phyloP scores from a whole-genome alignment of 2,888 invertebrate genomes.

The Cinara cedri region DNA sequence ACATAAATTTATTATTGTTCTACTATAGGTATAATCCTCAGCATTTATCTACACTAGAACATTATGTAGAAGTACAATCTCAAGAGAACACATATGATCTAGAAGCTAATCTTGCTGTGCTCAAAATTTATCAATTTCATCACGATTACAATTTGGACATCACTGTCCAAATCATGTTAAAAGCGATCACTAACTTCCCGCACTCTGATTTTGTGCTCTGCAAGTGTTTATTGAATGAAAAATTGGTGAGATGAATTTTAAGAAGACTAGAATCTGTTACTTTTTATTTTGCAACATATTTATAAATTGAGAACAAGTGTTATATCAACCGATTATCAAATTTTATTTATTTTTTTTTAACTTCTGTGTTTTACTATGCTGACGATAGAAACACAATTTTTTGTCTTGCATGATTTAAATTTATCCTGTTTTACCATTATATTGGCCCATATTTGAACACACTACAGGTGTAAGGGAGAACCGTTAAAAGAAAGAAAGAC shows the following conservation, averaged over 20 bases:
- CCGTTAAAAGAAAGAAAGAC: too few relatives aligned
- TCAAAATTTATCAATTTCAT: constrained; percentile 97
- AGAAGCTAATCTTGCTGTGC: constrained; percentile 94
- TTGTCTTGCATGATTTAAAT: too few relatives aligned
- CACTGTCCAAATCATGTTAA: constrained; percentile 87
- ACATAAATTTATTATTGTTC: constrained; percentile 30
- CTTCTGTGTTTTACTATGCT: too few relatives aligned
- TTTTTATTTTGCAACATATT: too few relatives aligned
- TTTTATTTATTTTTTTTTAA: too few relatives aligned
- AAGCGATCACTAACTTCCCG: constrained; percentile 95
- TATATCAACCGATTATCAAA: too few relatives aligned
- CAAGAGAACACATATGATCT: constrained; percentile 93
- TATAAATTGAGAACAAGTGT: too few relatives aligned
- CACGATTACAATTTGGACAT: constrained; percentile 82
- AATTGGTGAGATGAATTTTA: constrained; percentile 66
- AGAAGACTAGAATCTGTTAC: neutral
- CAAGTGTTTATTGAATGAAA: constrained; percentile 90
- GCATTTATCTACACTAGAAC: constrained; percentile 85
- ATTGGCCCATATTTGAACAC: too few relatives aligned
- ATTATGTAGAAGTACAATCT: constrained; percentile 92
- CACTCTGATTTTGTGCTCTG: constrained; percentile 97
- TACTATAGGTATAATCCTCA: constrained; percentile 90
- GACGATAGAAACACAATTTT: too few relatives aligned
- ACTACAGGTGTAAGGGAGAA: too few relatives aligned
- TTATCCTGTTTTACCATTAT: too few relatives aligned